Evolutionary conservation across 2,113 vertebrate genomes (phyloP), one percentile per base, ranked within the genome.

Genomic region (Oreochromis spilurus): DNA sequence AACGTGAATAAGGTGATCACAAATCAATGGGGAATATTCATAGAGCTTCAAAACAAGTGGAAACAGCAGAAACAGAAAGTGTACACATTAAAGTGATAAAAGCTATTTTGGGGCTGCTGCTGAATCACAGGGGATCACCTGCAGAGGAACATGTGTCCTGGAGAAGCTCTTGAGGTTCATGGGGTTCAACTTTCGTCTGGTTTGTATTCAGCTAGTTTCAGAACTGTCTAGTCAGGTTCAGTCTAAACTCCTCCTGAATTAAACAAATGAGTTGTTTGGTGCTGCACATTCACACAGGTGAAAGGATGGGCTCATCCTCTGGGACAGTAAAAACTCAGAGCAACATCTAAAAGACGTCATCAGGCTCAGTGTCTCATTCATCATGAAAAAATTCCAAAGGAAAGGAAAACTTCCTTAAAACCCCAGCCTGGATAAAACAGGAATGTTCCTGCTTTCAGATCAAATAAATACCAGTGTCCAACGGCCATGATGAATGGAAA

Each of bases 161-260:
- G 31, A 65, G 5, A 36, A 36, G 31, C n/a, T 36, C 16, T 36
- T 62, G 29, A 36, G 17, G 58, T 62, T 4, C 31, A 4, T 65
- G 6, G 31, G 31, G 31, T 65, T 65, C 60, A 36, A 65, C 10
- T 19, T 65, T 38, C 60, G 12, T 65, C 6, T 65, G 31, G 60
- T 38, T 36, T 38, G 60, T 65, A 10, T 2, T 12, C 60, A n/a
- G 60, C 9, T 65, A 65, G 60, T 36, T 65, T n/a, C 17, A 65
- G 2, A n/a, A 65, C 31, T 7, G 17, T 62, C 9, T 2, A 62
- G 58, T 36, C 31, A 36, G 60, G 31, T 65, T 65, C 60, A 65
- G 31, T 7, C 31, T 2, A 12, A 65, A 36, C 9, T 0, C 8
- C 2, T 62, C 31, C 58, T 3, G 17, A 3, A 1, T 2, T 62